Base-by-base conservation (phyloP, 2,797 vertebrate genomes). In the Rhinichthys osculus region DNA sequence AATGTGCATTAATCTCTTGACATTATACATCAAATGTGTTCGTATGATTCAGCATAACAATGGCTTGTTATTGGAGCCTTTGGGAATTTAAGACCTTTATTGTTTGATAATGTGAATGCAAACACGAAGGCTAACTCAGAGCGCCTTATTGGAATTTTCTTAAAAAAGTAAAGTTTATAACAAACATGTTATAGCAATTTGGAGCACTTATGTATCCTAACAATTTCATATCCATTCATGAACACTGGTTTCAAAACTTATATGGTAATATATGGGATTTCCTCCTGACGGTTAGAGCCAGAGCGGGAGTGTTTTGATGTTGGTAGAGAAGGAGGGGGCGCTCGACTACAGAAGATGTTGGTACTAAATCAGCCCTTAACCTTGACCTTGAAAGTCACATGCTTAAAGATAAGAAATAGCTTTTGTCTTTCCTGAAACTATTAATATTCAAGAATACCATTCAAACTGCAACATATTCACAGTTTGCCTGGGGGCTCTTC, bases 321-420 rank as follows among this genome's bases (percentile, higher is more conserved):
- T 78, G 71, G 44, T 23, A 33, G 7, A 69, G 23, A 27, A 17
- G 42, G 67, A 79, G 62, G 52, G 76, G 77, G 77, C 44, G 23
- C 82, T 47, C 30, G 82, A 86, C 72, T 70, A n/a, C 64, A 88
- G 85, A 87, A 88, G 70, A 84, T 50, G 52, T 42, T 52, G 44
- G 27, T 14, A 16, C n/a, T 80, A 87, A 92, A 90, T 84, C 90
- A 89, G 87, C 76, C 88, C 88, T 93, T 94, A 93, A 93, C 94
- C 90, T 92, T 93, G 91, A 92, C 92, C 93, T 93, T 93, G 89
- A 86, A 70, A 87, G 77, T 93, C 90, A 91, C 85, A 82, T 92
- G 90, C 85, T 35, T 64, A 71, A 64, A 86, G 69, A 82, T 90
- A 78, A 88, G 84, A 79, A 78, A 74, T 87, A 76, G 76, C 71